Evolutionary conservation across 2,888 invertebrate genomes (phyloP).

Genomic region (Alviniconcha strummeri): DNA sequence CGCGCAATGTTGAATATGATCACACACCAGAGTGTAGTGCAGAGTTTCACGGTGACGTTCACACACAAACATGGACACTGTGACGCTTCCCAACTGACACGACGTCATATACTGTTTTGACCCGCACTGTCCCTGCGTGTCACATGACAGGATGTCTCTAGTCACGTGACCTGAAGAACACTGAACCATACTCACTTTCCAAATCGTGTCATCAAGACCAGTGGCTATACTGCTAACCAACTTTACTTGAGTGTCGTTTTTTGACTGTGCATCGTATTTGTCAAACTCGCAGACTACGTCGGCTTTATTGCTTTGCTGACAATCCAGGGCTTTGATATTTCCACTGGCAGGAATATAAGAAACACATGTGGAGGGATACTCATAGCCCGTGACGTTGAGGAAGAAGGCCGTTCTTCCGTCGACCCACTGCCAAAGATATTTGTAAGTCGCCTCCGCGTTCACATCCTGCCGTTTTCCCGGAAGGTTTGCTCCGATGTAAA

Average conservation of each 20-base stretch:
- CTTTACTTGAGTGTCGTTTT: neutral
- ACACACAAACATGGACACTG: no score
- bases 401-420: neutral
- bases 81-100: no score
- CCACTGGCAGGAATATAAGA: no score
- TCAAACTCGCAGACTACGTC: no score
- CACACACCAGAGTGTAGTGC: no score
- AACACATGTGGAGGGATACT: neutral
- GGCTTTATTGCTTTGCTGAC: no score
- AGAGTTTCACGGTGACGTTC: no score
- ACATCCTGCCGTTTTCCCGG: neutral
- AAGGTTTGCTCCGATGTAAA: neutral
- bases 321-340: no score
- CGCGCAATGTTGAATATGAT: no score
- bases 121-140: no score
- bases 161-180: neutral
- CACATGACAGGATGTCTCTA: slow-evolving; percentile 2
- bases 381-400: neutral
- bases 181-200: neutral
- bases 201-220: neutral
- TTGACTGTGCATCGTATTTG: no score
- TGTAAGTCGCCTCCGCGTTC: neutral
- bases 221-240: neutral
- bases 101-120: no score
- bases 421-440: neutral